phyloP scores from a whole-genome alignment of 2,113 vertebrate species.

The Planiliza haematocheilus region DNA sequence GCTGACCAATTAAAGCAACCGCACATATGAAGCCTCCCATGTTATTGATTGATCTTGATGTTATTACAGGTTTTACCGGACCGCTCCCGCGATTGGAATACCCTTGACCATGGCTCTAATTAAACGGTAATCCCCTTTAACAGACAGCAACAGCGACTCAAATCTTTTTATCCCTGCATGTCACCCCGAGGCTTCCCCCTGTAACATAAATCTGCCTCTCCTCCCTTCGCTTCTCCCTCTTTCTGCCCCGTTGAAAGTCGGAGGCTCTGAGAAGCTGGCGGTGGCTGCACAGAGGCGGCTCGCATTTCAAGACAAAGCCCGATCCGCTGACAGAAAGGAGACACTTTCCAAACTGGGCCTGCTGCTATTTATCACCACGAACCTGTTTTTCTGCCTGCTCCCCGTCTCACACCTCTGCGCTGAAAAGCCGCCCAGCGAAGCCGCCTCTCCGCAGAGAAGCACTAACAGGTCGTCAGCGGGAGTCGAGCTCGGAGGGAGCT shows the following conservation, averaged over 20 bases:
- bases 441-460: slow-evolving; percentile 13
- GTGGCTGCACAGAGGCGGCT: slow-evolving; percentile 57
- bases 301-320: slow-evolving; percentile 79
- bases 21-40: too few species aligned
- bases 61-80: slow-evolving; percentile 2
- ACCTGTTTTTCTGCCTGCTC: slow-evolving; percentile 73
- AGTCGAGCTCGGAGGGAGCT: not conserved
- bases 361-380: slow-evolving; percentile 67
- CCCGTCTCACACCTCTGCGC: slow-evolving; percentile 46
- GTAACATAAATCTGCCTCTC: slow-evolving; percentile 66
- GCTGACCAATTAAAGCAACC: too few species aligned
- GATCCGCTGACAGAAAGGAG: slow-evolving; percentile 75
- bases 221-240: slow-evolving; percentile 29
- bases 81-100: slow-evolving; percentile 1
- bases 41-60: not conserved
- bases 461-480: not conserved
- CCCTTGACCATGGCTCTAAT: slow-evolving; percentile 53
- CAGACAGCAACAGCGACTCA: slow-evolving; percentile 70
- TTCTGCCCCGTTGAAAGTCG: slow-evolving; percentile 53
- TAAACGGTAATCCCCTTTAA: slow-evolving; percentile 66
- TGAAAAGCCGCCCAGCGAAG: slow-evolving; percentile 26
- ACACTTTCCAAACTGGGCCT: slow-evolving; percentile 70
- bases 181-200: slow-evolving; percentile 55
- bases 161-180: slow-evolving; percentile 57
- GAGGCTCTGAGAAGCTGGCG: slow-evolving; percentile 71